Conservation (phyloP, 1,140 invertebrate genomes). For the Ooceraea biroi region DNA sequence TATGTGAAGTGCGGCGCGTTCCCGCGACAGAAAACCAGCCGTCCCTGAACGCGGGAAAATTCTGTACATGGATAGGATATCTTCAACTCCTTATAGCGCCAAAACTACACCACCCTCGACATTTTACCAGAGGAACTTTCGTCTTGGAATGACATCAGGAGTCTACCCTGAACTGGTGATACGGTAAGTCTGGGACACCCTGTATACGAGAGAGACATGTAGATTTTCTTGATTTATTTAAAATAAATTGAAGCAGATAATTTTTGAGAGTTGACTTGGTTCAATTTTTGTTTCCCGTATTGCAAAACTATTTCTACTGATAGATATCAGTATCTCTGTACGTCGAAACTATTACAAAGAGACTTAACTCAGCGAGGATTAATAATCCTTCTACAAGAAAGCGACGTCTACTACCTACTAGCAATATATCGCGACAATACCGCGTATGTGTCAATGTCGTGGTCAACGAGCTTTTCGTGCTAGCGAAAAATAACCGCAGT, state of each 20-base stretch:
- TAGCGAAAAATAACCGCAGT: slow-evolving; percentile 11
- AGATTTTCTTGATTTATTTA: neutral
- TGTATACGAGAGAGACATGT: neutral
- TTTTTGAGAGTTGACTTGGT: neutral
- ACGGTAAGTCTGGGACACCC: no score
- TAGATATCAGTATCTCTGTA: neutral
- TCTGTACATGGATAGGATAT: no score
- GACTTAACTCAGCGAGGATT: neutral
- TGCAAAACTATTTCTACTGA: neutral
- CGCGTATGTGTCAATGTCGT: slow-evolving; percentile 37
- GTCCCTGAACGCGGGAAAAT: no score
- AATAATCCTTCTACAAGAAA: slow-evolving; percentile 7
- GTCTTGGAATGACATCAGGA: no score
- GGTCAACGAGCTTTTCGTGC: slow-evolving; percentile 32
- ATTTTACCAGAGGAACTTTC: no score
- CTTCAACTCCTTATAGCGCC: no score
- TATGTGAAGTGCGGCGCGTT: no score
- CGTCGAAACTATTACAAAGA: neutral
- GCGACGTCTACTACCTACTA: neutral
- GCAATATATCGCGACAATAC: slow-evolving; percentile 19
- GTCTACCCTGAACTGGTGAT: no score
- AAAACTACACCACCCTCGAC: no score
- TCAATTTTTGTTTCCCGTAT: neutral
- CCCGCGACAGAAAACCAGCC: no score
- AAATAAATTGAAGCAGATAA: neutral